A percentile compares a stretch with the other conserved stretches of the same genome.
These are phyloP conservation scores for Ptyas mucosa DNA, from an alignment of 2,113 vertebrate genomes.

Conservation along the genomic window DNA sequence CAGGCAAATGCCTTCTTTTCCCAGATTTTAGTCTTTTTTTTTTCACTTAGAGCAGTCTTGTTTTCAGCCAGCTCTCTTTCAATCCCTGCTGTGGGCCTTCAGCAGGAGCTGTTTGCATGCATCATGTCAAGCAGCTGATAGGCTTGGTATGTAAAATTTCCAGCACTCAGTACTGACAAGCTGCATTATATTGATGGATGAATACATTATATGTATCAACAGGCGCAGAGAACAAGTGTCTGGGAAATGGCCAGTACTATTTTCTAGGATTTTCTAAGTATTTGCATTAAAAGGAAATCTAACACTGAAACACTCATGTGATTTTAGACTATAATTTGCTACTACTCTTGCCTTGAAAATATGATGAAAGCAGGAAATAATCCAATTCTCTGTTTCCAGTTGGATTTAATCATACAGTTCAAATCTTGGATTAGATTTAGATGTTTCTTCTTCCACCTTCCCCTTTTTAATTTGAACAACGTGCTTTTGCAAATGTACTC, in stretches of 20 bases:
- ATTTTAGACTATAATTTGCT: neutral
- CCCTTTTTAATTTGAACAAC: neutral
- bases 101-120: conserved; percentile 7
- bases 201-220: conserved; percentile 32
- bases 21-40: neutral
- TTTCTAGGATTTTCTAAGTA: neutral
- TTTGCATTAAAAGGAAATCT: neutral
- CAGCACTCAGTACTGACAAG: conserved; percentile 23
- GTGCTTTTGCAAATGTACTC: fast-evolving
- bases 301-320: neutral
- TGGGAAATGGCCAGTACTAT: conserved; percentile 26
- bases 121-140: neutral
- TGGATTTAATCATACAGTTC: neutral
- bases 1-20: neutral
- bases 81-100: conserved; percentile 1
- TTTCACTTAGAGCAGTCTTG: neutral
- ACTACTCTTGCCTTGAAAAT: neutral
- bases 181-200: conserved; percentile 50
- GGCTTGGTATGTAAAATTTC: conserved; percentile 24
- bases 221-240: neutral
- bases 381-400: neutral
- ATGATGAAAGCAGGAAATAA: neutral
- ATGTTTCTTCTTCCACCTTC: neutral
- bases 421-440: neutral
- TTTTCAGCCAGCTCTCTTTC: conserved; percentile 26